Evolutionary conservation across 2,888 invertebrate species (phyloP).

Genomic region (Apodemia zela): DNA sequence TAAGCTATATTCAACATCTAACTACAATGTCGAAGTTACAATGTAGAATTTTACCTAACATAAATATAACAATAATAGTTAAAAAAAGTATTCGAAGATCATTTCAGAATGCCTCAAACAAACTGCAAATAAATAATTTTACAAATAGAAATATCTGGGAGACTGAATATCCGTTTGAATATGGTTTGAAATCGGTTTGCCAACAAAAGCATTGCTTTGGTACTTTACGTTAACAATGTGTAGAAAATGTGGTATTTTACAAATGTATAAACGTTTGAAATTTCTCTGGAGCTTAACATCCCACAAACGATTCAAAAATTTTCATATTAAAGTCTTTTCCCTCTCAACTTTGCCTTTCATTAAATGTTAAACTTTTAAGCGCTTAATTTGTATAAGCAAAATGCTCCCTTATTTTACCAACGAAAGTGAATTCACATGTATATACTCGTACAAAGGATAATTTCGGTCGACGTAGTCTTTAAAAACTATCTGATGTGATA

Average conservation of each 20-base stretch:
- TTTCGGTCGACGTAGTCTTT: too few species aligned
- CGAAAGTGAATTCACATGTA: too few species aligned
- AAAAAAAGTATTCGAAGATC: not conserved
- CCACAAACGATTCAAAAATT: conserved; percentile 35
- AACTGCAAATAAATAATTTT: not conserved
- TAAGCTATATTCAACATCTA: too few species aligned
- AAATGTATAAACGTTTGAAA: conserved; percentile 35
- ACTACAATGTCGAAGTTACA: too few species aligned
- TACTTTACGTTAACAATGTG: conserved; percentile 44
- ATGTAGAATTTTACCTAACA: too few species aligned
- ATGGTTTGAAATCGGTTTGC: conserved; percentile 43
- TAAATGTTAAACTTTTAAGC: not conserved
- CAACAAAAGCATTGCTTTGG: conserved; percentile 42
- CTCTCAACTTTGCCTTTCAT: conserved; percentile 14
- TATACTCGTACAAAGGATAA: too few species aligned
- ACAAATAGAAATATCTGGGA: not conserved
- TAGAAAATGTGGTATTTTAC: conserved; percentile 42
- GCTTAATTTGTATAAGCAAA: not conserved
- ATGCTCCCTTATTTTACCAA: too few species aligned
- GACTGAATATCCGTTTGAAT: conserved; percentile 41
- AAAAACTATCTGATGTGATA: too few species aligned
- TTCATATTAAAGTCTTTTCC: conserved; percentile 32
- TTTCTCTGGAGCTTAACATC: conserved; percentile 31
- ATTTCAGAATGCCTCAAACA: not conserved
- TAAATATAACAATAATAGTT: not conserved